Evolutionary conservation across 2,113 vertebrate genomes (phyloP), one percentile per base, ranked within the genome.

Genomic region (Passer montanus): DNA sequence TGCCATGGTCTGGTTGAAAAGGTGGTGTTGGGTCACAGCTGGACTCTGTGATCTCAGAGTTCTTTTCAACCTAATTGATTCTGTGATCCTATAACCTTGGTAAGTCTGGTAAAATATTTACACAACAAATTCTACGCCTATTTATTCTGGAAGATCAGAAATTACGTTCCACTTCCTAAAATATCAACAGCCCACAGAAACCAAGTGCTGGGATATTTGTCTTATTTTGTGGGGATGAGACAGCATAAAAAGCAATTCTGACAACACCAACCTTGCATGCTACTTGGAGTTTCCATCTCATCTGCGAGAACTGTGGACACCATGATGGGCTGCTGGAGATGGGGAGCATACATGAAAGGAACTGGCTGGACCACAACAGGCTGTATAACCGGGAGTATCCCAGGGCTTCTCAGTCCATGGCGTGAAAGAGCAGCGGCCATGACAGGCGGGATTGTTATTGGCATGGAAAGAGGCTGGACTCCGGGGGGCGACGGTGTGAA

Each of bases 301-400:
- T 99, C 99, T 0, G 99, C 96, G 33, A 99, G 94, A 58, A 97
- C 84, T 13, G 98, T 92, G 49, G 98, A 97, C 10, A 99, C 98
- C 98, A 99, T 99, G 89, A 99, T 98, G 21, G 98, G 95, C 92
- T 98, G 98, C 87, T 98, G 98, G 91, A 99, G 98, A 96, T 99
- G 98, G 44, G 99, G 98, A 19, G 98, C 96, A 94, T 99, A 99
- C 96, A 99, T 98, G 50, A 99, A 98, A 18, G 99, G 98, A 82
- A 99, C 98, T 1, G 98, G 98, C 85, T 98, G 98, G 62, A 99
- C 98, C 93, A 99, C 99, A 14, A 99, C 98, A 1, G 98, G 98
- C 68, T 99, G 98, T 83, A 99, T 98, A 95, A 99, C 98, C 0
- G 98, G 98, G 91, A 99, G 98, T 43, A 99, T 98, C n/a, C 99